These are phyloP conservation scores for Hybos culiciformis DNA, from an alignment of 2,888 invertebrate species.

Conservation along the genomic window DNA sequence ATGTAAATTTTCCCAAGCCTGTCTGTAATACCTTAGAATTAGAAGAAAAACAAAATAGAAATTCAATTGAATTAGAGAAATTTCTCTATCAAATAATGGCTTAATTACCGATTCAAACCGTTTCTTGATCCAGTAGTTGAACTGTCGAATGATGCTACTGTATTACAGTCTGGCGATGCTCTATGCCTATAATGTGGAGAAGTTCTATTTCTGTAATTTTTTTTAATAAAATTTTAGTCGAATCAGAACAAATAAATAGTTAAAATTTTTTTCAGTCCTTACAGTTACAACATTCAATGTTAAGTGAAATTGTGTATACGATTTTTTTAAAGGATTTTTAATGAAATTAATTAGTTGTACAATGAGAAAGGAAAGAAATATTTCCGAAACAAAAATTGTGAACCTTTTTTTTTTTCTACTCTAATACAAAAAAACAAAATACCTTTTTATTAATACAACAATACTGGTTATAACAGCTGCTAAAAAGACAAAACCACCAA, in stretches of 20 bases:
- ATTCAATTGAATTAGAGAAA: neutral
- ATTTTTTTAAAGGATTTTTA: too few species aligned
- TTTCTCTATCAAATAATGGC: neutral
- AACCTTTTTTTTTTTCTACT: too few species aligned
- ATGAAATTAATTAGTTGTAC: too few species aligned
- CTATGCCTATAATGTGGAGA: slow-evolving; percentile 80
- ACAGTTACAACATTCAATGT: too few species aligned
- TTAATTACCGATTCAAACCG: slow-evolving; percentile 55
- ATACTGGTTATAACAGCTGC: slow-evolving; percentile 81
- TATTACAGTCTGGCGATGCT: slow-evolving; percentile 80
- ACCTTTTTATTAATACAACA: slow-evolving; percentile 80
- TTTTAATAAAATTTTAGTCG: too few species aligned
- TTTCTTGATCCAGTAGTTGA: slow-evolving; percentile 73
- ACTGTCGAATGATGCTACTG: slow-evolving; percentile 79
- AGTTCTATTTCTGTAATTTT: slow-evolving; percentile 56
- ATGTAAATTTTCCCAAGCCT: slow-evolving; percentile 87
- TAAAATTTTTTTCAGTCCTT: too few species aligned
- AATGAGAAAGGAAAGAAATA: too few species aligned
- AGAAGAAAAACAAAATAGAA: neutral
- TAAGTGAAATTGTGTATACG: too few species aligned
- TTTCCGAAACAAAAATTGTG: too few species aligned
- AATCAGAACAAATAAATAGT: too few species aligned
- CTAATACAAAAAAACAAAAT: too few species aligned
- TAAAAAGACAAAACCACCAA: slow-evolving; percentile 81
- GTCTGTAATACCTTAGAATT: slow-evolving; percentile 53